Evolutionary conservation across 2,113 vertebrate species (phyloP), one percentile per base, ranked within the genome.

Genomic region (Urocolius indicus): DNA sequence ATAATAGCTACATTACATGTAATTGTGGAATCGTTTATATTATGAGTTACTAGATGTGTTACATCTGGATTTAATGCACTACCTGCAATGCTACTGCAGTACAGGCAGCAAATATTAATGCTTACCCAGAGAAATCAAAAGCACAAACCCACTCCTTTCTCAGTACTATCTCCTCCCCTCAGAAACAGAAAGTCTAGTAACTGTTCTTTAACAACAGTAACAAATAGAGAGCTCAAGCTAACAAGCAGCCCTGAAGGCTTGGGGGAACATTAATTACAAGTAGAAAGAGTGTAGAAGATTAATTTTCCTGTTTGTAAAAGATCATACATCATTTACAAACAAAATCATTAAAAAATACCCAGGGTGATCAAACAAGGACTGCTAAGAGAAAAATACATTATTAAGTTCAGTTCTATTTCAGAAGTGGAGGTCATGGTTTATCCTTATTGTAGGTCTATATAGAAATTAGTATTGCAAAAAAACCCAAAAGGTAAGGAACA

Each of bases 51-150:
- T 89, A 78, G 57, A 76, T 91, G 71, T 59, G 36, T 66, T 67
- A 89, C 48, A 57, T 73, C 36, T 43, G 61, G 48, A 91, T 86
- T 95, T 91, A 94, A 88, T 63, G 61, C 24, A 77, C 46, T 72
- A 88, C 73, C 67, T 75, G 8, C 61, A 87, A 86, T 10, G 8
- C 55, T 52, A 61, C 49, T 59, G 10, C 41, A 59, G 54, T 58
- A 66, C 83, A 43, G 11, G 18, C 78, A 18, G 51, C 6, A 71
- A 95, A 90, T 54, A 85, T 30, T 77, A 85, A 77, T 58, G 52
- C 49, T 71, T 54, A 57, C 34, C 38, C 62, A 62, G 55, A 89
- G 43, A 90, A 96, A 83, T 8, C 30, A 67, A 67, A 80, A 48
- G 16, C 32, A 88, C 51, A 89, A 80, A 91, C 1, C 20, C 19